phyloP scores from a whole-genome alignment of 2,888 invertebrate genomes.

The Limnephilus auricula region DNA sequence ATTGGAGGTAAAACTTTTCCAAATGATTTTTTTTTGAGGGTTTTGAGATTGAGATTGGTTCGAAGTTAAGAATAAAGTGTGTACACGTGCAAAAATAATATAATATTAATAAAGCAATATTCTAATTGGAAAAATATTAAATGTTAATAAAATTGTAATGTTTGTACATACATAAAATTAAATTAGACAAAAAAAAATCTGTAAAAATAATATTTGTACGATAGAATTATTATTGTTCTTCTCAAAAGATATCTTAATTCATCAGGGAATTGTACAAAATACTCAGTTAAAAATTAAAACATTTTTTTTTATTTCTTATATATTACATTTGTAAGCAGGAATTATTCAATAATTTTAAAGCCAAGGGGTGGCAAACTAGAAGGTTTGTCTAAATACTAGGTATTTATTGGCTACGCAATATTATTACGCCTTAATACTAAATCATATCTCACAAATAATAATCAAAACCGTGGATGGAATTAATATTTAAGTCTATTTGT shows the following conservation, averaged over 20 bases:
- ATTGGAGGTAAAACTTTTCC: not conserved
- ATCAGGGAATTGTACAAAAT: not conserved
- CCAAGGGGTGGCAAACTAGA: not conserved
- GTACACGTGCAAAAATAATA: not conserved
- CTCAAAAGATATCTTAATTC: not conserved
- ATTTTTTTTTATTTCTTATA: not conserved
- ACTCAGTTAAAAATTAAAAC: not conserved
- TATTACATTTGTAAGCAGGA: not conserved
- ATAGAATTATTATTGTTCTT: not conserved
- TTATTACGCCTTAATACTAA: not conserved
- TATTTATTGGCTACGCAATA: not conserved
- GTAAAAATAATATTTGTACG: not conserved
- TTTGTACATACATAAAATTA: not conserved
- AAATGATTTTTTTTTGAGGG: not conserved
- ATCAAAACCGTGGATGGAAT: constrained; percentile 13
- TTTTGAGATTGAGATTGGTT: not conserved
- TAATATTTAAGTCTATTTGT: not conserved
- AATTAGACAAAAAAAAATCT: not conserved
- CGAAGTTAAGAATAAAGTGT: not conserved
- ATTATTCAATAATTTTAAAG: not conserved
- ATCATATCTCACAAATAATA: not conserved
- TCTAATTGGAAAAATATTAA: not conserved
- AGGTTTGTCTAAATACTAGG: constrained; percentile 2
- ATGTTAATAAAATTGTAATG: not conserved
- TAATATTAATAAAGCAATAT: not conserved